Conservation (phyloP, 2,888 invertebrate species). For the Dryomyza anilis region DNA sequence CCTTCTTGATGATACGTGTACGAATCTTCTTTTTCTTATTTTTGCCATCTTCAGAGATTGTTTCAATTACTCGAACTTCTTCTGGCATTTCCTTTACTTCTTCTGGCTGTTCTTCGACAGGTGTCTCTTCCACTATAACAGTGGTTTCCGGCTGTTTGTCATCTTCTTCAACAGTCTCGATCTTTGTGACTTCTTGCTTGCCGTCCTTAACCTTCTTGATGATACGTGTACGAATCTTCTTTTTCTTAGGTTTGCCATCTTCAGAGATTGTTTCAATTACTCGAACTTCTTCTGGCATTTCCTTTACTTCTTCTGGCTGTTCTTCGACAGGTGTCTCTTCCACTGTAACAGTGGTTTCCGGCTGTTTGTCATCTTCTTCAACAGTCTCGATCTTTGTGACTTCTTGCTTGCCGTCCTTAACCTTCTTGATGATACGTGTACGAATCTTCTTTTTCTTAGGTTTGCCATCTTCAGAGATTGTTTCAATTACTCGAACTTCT, state of each 20-base stretch:
- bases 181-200: constrained; percentile 46
- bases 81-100: constrained; percentile 48
- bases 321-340: constrained; percentile 19
- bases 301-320: constrained; percentile 6
- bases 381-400: constrained; percentile 23
- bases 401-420: constrained; percentile 22
- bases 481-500: constrained; percentile 18
- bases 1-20: constrained; percentile 53
- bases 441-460: constrained; percentile 19
- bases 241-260: constrained; percentile 22
- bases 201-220: constrained; percentile 33
- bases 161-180: constrained; percentile 48
- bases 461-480: constrained; percentile 19
- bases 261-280: constrained; percentile 14
- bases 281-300: constrained; percentile 22
- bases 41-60: constrained; percentile 42
- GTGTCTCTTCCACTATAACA: constrained; percentile 48
- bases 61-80: constrained; percentile 51
- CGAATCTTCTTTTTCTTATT: constrained; percentile 48
- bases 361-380: constrained; percentile 20
- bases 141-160: constrained; percentile 49
- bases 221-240: constrained; percentile 19
- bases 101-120: constrained; percentile 40
- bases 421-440: constrained; percentile 23
- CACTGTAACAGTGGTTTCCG: constrained; percentile 17